phyloP scores from a whole-genome alignment of 2,888 invertebrate species.

The Horisme vitalbata region DNA sequence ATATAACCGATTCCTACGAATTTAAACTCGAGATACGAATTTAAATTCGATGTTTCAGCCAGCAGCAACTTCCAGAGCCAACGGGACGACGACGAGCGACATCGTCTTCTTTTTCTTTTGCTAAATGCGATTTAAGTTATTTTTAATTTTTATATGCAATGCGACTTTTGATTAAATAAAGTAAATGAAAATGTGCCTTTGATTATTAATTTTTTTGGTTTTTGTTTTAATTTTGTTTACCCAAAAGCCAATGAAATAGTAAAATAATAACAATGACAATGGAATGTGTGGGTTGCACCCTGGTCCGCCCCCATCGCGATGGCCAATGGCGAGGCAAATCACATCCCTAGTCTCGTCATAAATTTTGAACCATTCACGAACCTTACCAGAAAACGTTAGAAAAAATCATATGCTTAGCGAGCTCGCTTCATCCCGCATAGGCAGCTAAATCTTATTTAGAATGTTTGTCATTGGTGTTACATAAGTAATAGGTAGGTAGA shows the following conservation, averaged over 20 bases:
- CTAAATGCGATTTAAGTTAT: conserved; percentile 43
- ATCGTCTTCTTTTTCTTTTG: conserved; percentile 31
- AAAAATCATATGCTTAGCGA: not conserved
- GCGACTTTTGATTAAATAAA: conserved; percentile 30
- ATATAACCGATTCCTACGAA: conserved; percentile 52
- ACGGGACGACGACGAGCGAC: conserved; percentile 32
- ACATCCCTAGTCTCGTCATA: conserved; percentile 41
- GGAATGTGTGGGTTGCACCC: conserved; percentile 36
- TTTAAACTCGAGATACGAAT: conserved; percentile 44
- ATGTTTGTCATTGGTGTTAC: too few species aligned
- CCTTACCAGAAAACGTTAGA: not conserved
- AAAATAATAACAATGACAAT: not conserved
- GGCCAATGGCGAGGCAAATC: conserved; percentile 51
- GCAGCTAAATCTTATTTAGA: too few species aligned
- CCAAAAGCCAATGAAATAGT: not conserved
- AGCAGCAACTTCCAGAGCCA: conserved; percentile 31
- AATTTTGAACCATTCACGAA: conserved; percentile 35
- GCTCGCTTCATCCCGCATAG: not conserved
- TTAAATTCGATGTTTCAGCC: conserved; percentile 43
- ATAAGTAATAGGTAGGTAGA: too few species aligned
- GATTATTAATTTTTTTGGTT: conserved; percentile 2
- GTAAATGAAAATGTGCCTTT: conserved; percentile 1
- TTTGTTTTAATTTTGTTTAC: not conserved
- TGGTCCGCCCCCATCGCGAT: conserved; percentile 50
- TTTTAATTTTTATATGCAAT: conserved; percentile 21